Base-by-base conservation (phyloP, 2,113 vertebrate species). In the Sander vitreus region DNA sequence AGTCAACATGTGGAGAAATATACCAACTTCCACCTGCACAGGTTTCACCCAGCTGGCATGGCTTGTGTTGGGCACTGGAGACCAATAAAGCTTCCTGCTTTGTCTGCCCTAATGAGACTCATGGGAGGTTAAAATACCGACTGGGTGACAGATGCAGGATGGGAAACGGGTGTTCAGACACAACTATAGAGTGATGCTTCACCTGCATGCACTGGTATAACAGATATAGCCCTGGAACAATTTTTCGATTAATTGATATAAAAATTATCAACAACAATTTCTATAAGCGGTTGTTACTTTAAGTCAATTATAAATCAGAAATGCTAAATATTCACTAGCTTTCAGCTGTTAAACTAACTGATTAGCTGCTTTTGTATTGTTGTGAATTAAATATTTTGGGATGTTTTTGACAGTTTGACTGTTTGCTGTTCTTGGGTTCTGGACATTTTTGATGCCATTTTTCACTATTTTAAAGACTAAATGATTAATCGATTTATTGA, bases 21-120 rank as follows among this genome's bases (percentile, higher is more conserved):
- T 67, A 30, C 45, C 47, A n/a, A 62, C 25, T 15, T 60, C 69
- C 36, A 53, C 10, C 50, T 73, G 36, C 60, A 55, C 45, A 73
- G 74, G 47, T 54, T 47, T 80, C 14, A 9, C 27, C 23, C 76
- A 89, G 73, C 73, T 73, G 80, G 33, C 36, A 12, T 18, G 30
- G 63, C 21, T 43, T 43, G 55, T 30, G 23, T 76, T 48, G 6
- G 33, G 10, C 67, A 48, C 73, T 23, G 16, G 62, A 83, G 76
- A 86, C 15, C 47, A 73, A 67, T 27, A 33, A 59, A 21, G 27
- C 33, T 78, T 50, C 18, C 36, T 45, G 66, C 50, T 87, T 83
- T 71, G 74, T 69, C 23, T 72, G 23, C 10, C 74, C 60, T 91
- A 92, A 93, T 90, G 81, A 81, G 82, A 89, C 92, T 63, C 86